Evolutionary conservation across 2,888 invertebrate genomes (phyloP), one percentile per base, ranked within the genome.

Genomic region (Megaustenia siamemsis): DNA sequence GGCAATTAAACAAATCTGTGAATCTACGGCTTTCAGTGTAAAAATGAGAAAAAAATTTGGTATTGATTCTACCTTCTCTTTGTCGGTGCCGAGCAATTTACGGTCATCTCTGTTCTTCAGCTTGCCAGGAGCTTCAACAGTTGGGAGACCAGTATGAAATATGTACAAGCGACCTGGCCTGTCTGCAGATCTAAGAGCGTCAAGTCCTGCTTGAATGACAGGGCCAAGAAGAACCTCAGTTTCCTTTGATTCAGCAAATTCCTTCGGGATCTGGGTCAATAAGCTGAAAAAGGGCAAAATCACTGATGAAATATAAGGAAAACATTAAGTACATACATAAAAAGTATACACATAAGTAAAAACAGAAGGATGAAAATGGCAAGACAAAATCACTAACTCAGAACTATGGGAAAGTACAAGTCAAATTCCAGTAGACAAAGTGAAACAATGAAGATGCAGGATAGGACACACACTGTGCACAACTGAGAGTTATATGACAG

Each of bases 131-230:
- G 98, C 99, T 90, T 97, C 97, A 82, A 96, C 96, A 5, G 96
- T 96, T 0, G 99, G 99, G 86, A 99, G 95, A 0, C 97, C 96
- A 0, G 99, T 98, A 95, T 99, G 98, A 95, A 99, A 99, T 53
- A 99, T 96, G 86, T 99, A 95, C 86, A 99, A 95, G 94, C 99
- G 99, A 1, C 99, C 99, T 0, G 97, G 94, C 86, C 98, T 96
- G 91, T 98, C 97, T 0, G 98, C 97, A 0, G 98, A 98, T 95
- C 97, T 98, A 10, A 99, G 95, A 0, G 99, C 99, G 94, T 99
- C 99, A 79, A 99, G 95, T 49, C 99, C 99, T 68, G 99, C 99
- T 95, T 98, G 97, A 85, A 99, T 98, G 8, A 98, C 99, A 0
- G 99, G 99, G 86, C 98, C 96, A 84, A 99, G 95, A 84, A 99